A percentile compares a stretch with the other conserved stretches of the same genome.
Evolutionary conservation across 2,797 vertebrate genomes (phyloP).

Genomic region (Tragopan temminckii): DNA sequence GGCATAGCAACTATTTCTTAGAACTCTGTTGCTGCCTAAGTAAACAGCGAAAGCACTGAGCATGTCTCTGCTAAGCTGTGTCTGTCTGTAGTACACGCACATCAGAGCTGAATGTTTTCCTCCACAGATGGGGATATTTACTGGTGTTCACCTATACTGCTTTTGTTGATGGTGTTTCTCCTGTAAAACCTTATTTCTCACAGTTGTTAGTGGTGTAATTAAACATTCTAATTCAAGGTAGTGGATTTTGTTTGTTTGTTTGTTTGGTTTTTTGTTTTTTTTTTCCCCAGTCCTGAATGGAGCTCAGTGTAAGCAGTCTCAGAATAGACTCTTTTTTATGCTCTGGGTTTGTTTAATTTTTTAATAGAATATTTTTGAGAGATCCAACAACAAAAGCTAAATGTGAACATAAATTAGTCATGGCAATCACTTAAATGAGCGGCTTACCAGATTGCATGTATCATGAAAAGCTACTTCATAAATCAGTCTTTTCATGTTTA

Average conservation of each 20-base stretch:
- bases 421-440: conserved; percentile 25
- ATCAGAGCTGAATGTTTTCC: conserved; percentile 43
- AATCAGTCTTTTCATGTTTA: conserved; percentile 11
- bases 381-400: conserved; percentile 35
- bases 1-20: conserved; percentile 84
- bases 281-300: neutral
- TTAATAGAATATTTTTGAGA: conserved; percentile 29
- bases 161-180: conserved; percentile 11
- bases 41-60: conserved; percentile 78
- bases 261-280: too few species aligned
- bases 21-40: conserved; percentile 77
- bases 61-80: conserved; percentile 69
- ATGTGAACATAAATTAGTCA: conserved; percentile 41
- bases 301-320: neutral
- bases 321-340: neutral
- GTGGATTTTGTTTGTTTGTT: too few species aligned
- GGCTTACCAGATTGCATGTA: neutral
- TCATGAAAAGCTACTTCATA: neutral
- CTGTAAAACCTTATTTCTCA: neutral
- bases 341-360: neutral
- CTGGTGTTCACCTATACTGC: conserved; percentile 1
- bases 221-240: neutral
- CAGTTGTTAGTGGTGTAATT: neutral
- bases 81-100: conserved; percentile 64
- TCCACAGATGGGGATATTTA: conserved; percentile 26